Base-by-base conservation (phyloP, 2,888 invertebrate genomes). In the Aporophyla lueneburgensis region DNA sequence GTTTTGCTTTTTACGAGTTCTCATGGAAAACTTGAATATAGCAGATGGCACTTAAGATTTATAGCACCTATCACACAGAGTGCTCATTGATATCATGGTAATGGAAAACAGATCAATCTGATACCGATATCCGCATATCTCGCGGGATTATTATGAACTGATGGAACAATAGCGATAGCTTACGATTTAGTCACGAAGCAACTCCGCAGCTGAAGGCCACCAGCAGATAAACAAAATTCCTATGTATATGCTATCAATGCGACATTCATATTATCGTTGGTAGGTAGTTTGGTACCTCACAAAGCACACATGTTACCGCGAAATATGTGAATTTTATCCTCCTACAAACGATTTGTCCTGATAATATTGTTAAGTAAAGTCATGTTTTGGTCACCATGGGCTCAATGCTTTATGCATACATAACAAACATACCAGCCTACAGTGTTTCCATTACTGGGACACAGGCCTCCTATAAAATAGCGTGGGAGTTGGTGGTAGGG, bases 141-240 rank as follows among this genome's bases (percentile, higher is more conserved):
- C 76, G 51, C 46, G 74, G 88, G 89, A 92, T 91, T 92, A 90
- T 76, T 76, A 81, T 71, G 59, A 68, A 80, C 83, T 80, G 84
- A 81, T 83, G 83, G 73, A 85, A 86, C 84, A 87, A 81, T 73
- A 78, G 81, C 85, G 83, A 88, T 81, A 85, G 83, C 80, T 89
- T 85, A 88, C 89, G 85, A 85, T 89, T 89, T 82, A 90, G 89
- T 91, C 89, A 92, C 92, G 92, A 91, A 89, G 79, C 82, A 69
- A 76, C 84, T 62, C 27, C 49, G 43, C 24, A 51, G 68, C 46
- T 70, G 83, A 88, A 89, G 87, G 87, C 67, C 83, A 79, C 53
- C 19, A 27, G 59, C 24, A 79, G 71, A 86, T 83, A 86, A 80
- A 78, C 68, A 65, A 76, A 76, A 79, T 66, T 75, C 59, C 56